Evolutionary conservation across 2,113 vertebrate species (phyloP), one percentile per base, ranked within the genome.

Genomic region (Cynocephalus volans): DNA sequence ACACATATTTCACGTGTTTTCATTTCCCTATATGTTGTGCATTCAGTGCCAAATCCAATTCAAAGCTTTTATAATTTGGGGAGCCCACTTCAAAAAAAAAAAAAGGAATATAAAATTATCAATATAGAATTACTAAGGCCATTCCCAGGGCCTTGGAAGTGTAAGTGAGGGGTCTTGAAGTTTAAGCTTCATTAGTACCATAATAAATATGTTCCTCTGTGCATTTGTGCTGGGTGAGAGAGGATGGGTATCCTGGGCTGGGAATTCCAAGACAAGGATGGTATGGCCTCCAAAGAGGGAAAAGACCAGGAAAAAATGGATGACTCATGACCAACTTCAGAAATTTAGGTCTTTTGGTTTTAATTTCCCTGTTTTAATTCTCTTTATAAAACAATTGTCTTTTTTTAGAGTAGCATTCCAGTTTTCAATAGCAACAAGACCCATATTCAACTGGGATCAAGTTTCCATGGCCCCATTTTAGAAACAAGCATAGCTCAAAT

Each of bases 391-490:
- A 97, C 62, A 91, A 95, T 82, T 96, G 81, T 90, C 50, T 89
- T 96, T 86, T 91, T 94, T 93, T 70, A 97, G 93, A 94, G 52
- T 82, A 95, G 73, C 85, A 93, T 94, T 97, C 82, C 77, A 83
- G 91, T 94, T 97, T 97, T 95, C 95, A 97, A 95, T 60, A 96
- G 92, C 77, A 85, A 92, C 2, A 4, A 94, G 69, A 95, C 75
- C 92, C 45, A 1, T 94, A 73, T 93, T 97, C 93, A 93, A 70
- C 79, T 60, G 70, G 36, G 96, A 95, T 98, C 93, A 97, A 33
- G 76, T 98, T 98, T 97, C 96, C 19, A 60, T 75, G 82, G 88
- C 88, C 96, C 17, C 96, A 93, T 96, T 98, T 98, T 98, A 98
- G 96, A 97, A 98, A 97, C 93, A 95, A 96, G 97, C 91, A 97